These are phyloP conservation scores for Tachuris rubrigastra DNA, from an alignment of 2,113 vertebrate genomes.

Conservation along the genomic window DNA sequence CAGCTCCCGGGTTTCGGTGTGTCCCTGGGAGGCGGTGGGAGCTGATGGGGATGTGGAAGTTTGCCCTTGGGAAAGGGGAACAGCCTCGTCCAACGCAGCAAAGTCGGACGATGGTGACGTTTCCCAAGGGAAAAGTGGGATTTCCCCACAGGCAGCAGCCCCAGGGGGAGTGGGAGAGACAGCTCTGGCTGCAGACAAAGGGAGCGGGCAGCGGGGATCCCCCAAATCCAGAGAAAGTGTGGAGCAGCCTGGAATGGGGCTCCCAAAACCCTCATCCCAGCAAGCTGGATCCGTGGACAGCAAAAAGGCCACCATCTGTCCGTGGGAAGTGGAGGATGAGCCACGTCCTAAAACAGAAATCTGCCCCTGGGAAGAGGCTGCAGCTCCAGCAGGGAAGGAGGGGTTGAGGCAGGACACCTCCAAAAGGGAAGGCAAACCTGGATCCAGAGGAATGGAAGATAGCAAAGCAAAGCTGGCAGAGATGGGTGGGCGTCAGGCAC, in stretches of 20 bases:
- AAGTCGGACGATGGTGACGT: neutral
- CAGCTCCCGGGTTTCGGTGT: slow-evolving; percentile 15
- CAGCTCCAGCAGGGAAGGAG: neutral
- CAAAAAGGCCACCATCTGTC: slow-evolving; percentile 39
- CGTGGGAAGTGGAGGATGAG: slow-evolving; percentile 9
- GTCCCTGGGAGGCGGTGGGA: slow-evolving; percentile 63
- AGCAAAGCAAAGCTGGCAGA: neutral
- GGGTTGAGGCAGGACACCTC: neutral
- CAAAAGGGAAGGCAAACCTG: neutral
- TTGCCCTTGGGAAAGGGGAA: slow-evolving; percentile 39
- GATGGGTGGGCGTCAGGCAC: rapidly evolving
- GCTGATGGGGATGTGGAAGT: neutral
- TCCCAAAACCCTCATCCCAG: neutral
- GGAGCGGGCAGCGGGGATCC: neutral
- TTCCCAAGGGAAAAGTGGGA: neutral
- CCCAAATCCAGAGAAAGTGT: neutral
- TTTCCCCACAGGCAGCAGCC: rapidly evolving
- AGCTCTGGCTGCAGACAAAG: neutral
- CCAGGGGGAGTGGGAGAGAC: rapidly evolving
- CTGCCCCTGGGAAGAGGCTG: slow-evolving; percentile 44
- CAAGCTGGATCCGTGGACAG: neutral
- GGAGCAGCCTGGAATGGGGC: neutral
- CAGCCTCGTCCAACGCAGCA: neutral
- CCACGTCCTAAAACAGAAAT: neutral
- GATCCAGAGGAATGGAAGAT: neutral